A percentile compares a stretch with the other conserved stretches of the same genome.
phyloP scores from a whole-genome alignment of 2,888 invertebrate genomes.

The Gastrophysa polygoni region DNA sequence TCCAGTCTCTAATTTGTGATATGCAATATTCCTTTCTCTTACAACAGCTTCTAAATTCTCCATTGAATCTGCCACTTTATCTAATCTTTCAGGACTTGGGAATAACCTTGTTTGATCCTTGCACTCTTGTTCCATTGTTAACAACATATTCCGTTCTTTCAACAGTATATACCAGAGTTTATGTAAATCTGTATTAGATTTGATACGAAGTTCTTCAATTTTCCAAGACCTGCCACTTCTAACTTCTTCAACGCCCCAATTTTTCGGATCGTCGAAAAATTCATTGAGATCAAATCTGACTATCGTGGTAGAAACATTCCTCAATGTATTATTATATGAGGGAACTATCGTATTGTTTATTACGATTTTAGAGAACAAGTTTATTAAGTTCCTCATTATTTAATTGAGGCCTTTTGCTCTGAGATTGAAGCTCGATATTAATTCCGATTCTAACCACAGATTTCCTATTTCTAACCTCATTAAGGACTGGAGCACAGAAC shows the following conservation, averaged over 20 bases:
- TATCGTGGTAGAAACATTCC: constrained; percentile 51
- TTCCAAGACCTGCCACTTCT: constrained; percentile 88
- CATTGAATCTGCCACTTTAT: constrained; percentile 96
- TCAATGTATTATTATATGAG: background rate
- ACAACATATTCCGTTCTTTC: constrained; percentile 96
- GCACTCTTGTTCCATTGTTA: constrained; percentile 92
- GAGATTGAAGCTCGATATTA: too few relatives aligned
- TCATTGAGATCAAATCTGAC: constrained; percentile 71
- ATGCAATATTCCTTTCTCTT: constrained; percentile 90
- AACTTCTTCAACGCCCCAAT: constrained; percentile 80
- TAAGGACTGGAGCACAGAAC: too few relatives aligned
- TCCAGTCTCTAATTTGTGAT: constrained; percentile 87
- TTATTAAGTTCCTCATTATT: background rate
- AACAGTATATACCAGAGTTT: constrained; percentile 93
- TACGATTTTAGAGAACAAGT: background rate
- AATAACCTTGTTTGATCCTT: constrained; percentile 71
- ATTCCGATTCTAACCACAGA: too few relatives aligned
- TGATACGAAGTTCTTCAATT: constrained; percentile 88
- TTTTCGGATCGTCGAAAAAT: constrained; percentile 86
- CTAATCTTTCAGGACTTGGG: constrained; percentile 91
- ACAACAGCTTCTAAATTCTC: constrained; percentile 88
- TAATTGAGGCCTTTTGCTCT: too few relatives aligned
- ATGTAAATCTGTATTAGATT: constrained; percentile 94
- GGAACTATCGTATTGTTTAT: background rate
- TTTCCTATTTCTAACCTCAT: too few relatives aligned